Evolutionary conservation across 2,888 invertebrate genomes (phyloP).

Genomic region (Hydropsyche betteni): DNA sequence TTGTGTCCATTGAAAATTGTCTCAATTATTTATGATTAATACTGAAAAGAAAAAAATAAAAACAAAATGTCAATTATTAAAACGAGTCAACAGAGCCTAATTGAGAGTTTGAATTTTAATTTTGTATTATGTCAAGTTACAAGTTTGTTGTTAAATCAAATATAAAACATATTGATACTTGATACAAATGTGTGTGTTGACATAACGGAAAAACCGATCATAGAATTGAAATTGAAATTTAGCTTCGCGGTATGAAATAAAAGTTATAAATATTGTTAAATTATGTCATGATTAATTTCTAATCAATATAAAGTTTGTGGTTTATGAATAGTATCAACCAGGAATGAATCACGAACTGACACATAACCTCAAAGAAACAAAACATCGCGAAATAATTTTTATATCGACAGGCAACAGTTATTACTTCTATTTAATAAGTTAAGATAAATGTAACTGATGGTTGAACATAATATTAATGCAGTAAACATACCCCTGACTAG

Average conservation of each 20-base stretch:
- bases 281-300: not conserved
- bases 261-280: too few relatives aligned
- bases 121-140: too few relatives aligned
- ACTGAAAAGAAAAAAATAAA: slow-evolving; percentile 40
- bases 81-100: not conserved
- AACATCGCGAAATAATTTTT: too few relatives aligned
- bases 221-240: too few relatives aligned
- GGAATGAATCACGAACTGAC: too few relatives aligned
- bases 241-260: too few relatives aligned
- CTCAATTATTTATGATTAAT: slow-evolving; percentile 34
- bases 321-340: not conserved
- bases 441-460: not conserved
- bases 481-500: not conserved
- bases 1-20: slow-evolving; percentile 34
- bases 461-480: not conserved
- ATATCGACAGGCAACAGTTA: too few relatives aligned
- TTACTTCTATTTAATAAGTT: too few relatives aligned
- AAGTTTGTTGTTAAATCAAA: not conserved
- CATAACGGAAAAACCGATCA: too few relatives aligned
- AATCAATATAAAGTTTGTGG: not conserved
- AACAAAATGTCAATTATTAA: slow-evolving; percentile 32
- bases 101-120: not conserved
- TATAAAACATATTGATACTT: not conserved
- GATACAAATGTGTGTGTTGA: too few relatives aligned
- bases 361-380: too few relatives aligned